phyloP scores from a whole-genome alignment of 2,113 vertebrate genomes.

The Anser brachyrhynchus region DNA sequence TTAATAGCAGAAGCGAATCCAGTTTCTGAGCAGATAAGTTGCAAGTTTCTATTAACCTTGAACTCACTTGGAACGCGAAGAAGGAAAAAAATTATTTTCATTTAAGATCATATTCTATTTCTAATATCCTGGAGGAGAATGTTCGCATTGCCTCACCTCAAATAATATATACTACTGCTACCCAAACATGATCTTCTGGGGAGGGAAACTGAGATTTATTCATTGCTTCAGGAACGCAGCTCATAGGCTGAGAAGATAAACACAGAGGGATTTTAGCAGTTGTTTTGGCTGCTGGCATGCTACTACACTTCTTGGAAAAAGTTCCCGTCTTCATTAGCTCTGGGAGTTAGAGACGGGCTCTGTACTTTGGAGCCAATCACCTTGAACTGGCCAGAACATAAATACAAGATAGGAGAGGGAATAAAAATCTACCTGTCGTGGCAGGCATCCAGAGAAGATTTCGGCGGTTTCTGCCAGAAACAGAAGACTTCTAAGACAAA shows the following conservation, averaged over 20 bases:
- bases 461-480: not conserved
- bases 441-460: not conserved
- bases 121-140: not conserved
- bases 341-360: not conserved
- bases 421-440: slow-evolving; percentile 2
- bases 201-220: not conserved
- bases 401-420: not conserved
- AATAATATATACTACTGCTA: not conserved
- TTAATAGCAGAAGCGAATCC: not conserved
- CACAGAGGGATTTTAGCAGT: not conserved
- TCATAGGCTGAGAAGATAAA: not conserved
- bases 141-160: not conserved
- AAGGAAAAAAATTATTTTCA: not conserved
- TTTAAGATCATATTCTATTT: not conserved
- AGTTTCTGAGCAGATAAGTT: slow-evolving; percentile 1
- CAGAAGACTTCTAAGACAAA: not conserved
- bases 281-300: not conserved
- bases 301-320: not conserved
- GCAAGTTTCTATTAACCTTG: slow-evolving; percentile 10
- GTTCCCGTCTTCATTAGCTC: not conserved
- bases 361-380: not conserved
- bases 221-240: not conserved
- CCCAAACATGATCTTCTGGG: not conserved
- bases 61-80: not conserved
- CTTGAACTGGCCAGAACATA: not conserved